Evolutionary conservation across 2,888 invertebrate species (phyloP), one percentile per base, ranked within the genome.

Genomic region (Xanthia togata): DNA sequence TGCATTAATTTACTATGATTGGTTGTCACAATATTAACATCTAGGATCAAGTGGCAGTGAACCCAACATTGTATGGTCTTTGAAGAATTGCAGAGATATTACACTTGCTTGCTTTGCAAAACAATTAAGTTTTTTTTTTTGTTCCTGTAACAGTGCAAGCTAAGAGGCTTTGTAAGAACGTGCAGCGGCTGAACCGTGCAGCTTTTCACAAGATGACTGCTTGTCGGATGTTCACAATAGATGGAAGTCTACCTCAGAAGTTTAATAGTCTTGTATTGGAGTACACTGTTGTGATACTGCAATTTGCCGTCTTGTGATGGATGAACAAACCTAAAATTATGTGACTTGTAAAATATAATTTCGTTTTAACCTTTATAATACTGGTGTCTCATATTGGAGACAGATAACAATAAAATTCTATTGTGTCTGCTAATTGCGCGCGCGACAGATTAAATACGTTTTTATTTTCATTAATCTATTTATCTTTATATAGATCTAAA

Each of bases 91-190:
- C 2, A 8, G 9, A 23, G 50, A 53, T 53, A 53, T 53, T 53
- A 23, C 9, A 53, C 14, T 3, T 20, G 47, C 17, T 50, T 50
- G 50, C 50, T 20, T 50, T 50, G 6, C 20, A 6, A 6, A 6
- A 20, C 0, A 50, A 5, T 0, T 23, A 8, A n/a, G n/a, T 14
- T 14, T 47, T 50, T 57, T 26, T 26, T 23, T 53, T 57, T 20
- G 17, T 23, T 4, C 35, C 9, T 31, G 4, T 78, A 69, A 6
- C 57, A 78, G 77, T 44, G 6, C 31, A 78, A 78, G 64, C 50
- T 44, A 78, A 71, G 47, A 73, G 55, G 8, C 59, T 78, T 6
- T 78, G 79, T 44, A 78, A 78, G 53, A 79, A 78, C 53, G 78
- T 78, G n/a, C 59, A 14, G 53, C 64, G 79, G 6, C 23, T 78